These are phyloP conservation scores for Salvelinus namaycush DNA, from an alignment of 2,113 vertebrate species.

Conservation along the genomic window DNA sequence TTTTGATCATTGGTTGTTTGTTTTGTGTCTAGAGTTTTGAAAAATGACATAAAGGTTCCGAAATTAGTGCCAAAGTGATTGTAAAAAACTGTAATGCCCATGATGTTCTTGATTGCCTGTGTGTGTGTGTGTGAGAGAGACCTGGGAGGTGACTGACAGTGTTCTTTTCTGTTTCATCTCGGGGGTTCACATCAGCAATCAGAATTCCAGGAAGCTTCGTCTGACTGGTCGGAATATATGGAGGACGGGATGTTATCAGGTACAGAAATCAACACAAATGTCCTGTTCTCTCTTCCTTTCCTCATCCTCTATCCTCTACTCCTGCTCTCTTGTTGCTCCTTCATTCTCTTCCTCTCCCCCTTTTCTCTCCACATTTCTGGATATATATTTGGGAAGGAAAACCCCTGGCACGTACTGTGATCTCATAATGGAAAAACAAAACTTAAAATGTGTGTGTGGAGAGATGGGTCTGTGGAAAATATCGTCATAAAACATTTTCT, in stretches of 20 bases:
- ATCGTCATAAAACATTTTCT: background rate
- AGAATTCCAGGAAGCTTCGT: constrained; percentile 67
- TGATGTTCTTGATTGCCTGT: too few relatives aligned
- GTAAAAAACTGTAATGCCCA: too few relatives aligned
- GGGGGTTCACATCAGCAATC: constrained; percentile 50
- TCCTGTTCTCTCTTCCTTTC: constrained; percentile 45
- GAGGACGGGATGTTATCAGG: constrained; percentile 77
- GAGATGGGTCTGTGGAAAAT: constrained; percentile 26
- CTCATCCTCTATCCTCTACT: background rate
- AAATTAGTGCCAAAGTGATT: too few relatives aligned
- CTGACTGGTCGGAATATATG: constrained; percentile 62
- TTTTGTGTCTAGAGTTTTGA: too few relatives aligned
- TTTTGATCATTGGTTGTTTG: too few relatives aligned
- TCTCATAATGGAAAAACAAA: constrained; percentile 40
- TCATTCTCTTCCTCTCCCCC: too few relatives aligned
- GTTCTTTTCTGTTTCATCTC: constrained; percentile 47
- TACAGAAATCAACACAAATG: constrained; percentile 59
- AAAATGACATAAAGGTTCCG: too few relatives aligned
- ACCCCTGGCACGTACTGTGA: constrained; percentile 18
- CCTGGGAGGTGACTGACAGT: constrained; percentile 38
- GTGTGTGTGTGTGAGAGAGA: background rate
- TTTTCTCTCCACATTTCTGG: background rate
- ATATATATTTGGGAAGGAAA: constrained; percentile 27
- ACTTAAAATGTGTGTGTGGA: constrained; percentile 27
- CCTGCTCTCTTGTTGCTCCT: constrained; percentile 9